Conservation (phyloP, 1,140 invertebrate species). For the Megalopta genalis region DNA sequence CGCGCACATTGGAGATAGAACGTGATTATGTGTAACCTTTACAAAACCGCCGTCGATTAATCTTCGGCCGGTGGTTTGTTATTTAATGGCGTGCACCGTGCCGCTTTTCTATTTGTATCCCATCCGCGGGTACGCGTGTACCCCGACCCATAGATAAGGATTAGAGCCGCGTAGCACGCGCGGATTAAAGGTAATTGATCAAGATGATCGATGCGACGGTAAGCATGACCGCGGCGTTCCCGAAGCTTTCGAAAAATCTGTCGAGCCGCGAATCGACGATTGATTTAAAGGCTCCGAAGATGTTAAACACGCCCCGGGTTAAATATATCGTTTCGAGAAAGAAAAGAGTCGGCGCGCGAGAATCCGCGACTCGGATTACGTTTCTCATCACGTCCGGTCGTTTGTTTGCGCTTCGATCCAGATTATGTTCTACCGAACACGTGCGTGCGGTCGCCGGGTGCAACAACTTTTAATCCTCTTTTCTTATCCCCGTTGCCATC, state of each 20-base stretch:
- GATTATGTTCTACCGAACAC: neutral
- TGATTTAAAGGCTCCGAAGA: constrained; percentile 30
- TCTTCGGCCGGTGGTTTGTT: constrained; percentile 23
- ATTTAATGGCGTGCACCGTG: constrained; percentile 9
- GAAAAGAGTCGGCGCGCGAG: constrained; percentile 16
- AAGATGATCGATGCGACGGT: constrained; percentile 32
- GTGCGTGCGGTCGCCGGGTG: too few relatives aligned
- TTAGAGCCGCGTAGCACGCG: constrained; percentile 21
- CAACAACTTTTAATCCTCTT: too few relatives aligned
- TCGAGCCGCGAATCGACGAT: constrained; percentile 1
- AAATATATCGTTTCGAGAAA: constrained; percentile 13
- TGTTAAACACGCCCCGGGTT: neutral
- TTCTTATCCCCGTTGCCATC: too few relatives aligned
- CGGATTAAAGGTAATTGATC: constrained; percentile 44
- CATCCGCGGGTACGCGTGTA: neutral
- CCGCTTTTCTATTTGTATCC: constrained; percentile 40
- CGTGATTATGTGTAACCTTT: constrained; percentile 22
- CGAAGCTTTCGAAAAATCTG: neutral
- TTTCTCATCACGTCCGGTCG: constrained; percentile 6
- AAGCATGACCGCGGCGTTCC: neutral
- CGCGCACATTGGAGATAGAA: neutral
- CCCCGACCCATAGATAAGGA: constrained; percentile 37
- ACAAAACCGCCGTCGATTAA: constrained; percentile 10
- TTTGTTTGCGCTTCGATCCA: neutral
- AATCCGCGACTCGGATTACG: constrained; percentile 25